Conservation (phyloP, 1,140 invertebrate species). For the Nasonia longicornis region DNA sequence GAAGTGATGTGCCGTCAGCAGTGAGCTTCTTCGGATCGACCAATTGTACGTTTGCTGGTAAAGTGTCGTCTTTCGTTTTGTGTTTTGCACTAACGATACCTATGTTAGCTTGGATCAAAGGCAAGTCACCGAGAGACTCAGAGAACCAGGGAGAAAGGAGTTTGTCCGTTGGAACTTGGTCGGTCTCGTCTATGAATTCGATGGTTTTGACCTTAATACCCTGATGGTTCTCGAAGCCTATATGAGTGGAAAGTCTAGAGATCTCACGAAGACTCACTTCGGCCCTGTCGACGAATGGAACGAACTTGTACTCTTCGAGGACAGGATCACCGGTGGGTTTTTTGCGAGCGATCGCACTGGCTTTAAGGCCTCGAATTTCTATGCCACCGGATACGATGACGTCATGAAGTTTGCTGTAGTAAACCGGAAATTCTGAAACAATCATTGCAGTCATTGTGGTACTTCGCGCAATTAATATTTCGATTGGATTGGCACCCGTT, state of each 20-base stretch:
- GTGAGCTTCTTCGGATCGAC: constrained; percentile 72
- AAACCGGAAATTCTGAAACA: constrained; percentile 61
- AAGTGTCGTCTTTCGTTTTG: constrained; percentile 67
- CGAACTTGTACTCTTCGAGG: constrained; percentile 80
- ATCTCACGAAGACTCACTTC: constrained; percentile 60
- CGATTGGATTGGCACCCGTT: no score
- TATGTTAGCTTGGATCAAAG: constrained; percentile 67
- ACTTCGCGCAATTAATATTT: no score
- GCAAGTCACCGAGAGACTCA: constrained; percentile 71
- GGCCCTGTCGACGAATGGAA: constrained; percentile 59
- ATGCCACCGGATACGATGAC: constrained; percentile 78
- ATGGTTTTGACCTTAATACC: constrained; percentile 78
- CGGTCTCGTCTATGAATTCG: constrained; percentile 73
- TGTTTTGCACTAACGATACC: constrained; percentile 56
- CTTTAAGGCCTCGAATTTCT: constrained; percentile 84
- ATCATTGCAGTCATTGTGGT: no score
- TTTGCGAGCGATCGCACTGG: constrained; percentile 80
- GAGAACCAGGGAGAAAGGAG: constrained; percentile 69
- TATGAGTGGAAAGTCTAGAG: constrained; percentile 72
- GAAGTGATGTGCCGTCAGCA: constrained; percentile 69
- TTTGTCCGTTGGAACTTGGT: constrained; percentile 65
- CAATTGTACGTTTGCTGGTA: constrained; percentile 66
- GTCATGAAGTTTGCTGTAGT: constrained; percentile 65
- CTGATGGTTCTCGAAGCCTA: constrained; percentile 81
- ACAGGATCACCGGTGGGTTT: constrained; percentile 75